A percentile compares a stretch with the other conserved stretches of the same genome.
phyloP scores from a whole-genome alignment of 1,140 invertebrate genomes.

The Subanguina moxae region DNA sequence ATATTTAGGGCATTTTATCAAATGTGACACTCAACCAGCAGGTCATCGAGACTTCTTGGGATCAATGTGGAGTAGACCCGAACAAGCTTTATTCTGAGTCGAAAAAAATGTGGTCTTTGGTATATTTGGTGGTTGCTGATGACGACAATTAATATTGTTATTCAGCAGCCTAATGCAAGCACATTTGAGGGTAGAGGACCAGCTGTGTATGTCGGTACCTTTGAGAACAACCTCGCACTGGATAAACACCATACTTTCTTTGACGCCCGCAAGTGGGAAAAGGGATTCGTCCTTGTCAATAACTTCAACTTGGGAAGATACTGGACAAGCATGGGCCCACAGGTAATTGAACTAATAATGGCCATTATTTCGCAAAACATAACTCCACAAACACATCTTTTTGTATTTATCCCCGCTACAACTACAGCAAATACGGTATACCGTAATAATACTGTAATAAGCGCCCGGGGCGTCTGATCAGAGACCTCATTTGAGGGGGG shows the following conservation, averaged over 20 bases:
- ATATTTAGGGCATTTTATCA: neutral
- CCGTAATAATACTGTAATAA: no score
- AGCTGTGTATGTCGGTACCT: neutral
- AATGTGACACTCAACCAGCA: neutral
- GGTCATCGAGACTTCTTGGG: slow-evolving; percentile 20
- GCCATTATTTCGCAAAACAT: no score
- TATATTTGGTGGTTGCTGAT: neutral
- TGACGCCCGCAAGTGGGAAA: slow-evolving; percentile 25
- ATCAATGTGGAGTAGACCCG: slow-evolving; percentile 32
- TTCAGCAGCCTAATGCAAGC: neutral
- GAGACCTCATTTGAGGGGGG: no score
- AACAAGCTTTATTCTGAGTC: neutral
- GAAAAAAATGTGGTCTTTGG: neutral
- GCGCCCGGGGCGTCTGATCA: no score
- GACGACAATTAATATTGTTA: neutral
- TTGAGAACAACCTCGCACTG: slow-evolving; percentile 17
- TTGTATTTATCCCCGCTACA: no score
- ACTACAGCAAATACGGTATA: no score
- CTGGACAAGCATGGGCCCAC: slow-evolving; percentile 31
- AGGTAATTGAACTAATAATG: slow-evolving; percentile 10
- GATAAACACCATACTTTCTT: slow-evolving; percentile 24
- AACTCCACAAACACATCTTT: neutral
- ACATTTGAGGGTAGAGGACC: neutral
- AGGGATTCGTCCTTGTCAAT: slow-evolving; percentile 28
- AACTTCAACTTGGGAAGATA: slow-evolving; percentile 36